A percentile compares a stretch with the other conserved stretches of the same genome.
These are phyloP conservation scores for Pandemis corylana DNA, from an alignment of 2,888 invertebrate genomes.

Conservation along the genomic window DNA sequence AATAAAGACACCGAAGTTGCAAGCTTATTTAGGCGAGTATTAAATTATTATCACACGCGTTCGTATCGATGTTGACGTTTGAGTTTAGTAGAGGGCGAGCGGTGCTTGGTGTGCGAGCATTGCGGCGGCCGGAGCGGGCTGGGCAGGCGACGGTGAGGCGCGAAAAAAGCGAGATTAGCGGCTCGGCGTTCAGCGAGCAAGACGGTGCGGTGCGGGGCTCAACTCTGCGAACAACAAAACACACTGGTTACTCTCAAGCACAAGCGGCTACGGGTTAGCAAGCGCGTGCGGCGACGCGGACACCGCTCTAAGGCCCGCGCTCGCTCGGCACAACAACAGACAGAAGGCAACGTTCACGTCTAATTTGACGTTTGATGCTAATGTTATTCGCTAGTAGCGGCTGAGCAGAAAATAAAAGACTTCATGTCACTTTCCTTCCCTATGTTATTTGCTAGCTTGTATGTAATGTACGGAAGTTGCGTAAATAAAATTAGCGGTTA, in stretches of 20 bases:
- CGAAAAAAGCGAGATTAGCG: constrained; percentile 84
- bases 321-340: constrained; percentile 43
- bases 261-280: constrained; percentile 84
- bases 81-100: constrained; percentile 83
- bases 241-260: constrained; percentile 84
- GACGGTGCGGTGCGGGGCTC: constrained; percentile 84
- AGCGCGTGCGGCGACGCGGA: constrained; percentile 66
- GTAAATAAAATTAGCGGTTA: constrained; percentile 62
- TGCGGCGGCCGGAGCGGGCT: constrained; percentile 77
- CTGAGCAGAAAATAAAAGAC: constrained; percentile 35
- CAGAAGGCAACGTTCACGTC: constrained; percentile 39
- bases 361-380: constrained; percentile 31
- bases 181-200: constrained; percentile 84
- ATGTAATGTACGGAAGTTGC: constrained; percentile 60
- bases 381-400: constrained; percentile 40
- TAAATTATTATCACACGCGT: constrained; percentile 83
- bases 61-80: constrained; percentile 82
- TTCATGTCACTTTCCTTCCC: constrained; percentile 55
- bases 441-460: constrained; percentile 68
- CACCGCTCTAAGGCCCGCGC: constrained; percentile 68
- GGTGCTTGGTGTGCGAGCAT: constrained; percentile 83
- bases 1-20: constrained; percentile 83
- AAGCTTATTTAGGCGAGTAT: constrained; percentile 84
- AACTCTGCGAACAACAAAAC: constrained; percentile 86
- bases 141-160: constrained; percentile 80